Evolutionary conservation across 2,888 invertebrate genomes (phyloP).

Genomic region (Ceraclea dissimilis): DNA sequence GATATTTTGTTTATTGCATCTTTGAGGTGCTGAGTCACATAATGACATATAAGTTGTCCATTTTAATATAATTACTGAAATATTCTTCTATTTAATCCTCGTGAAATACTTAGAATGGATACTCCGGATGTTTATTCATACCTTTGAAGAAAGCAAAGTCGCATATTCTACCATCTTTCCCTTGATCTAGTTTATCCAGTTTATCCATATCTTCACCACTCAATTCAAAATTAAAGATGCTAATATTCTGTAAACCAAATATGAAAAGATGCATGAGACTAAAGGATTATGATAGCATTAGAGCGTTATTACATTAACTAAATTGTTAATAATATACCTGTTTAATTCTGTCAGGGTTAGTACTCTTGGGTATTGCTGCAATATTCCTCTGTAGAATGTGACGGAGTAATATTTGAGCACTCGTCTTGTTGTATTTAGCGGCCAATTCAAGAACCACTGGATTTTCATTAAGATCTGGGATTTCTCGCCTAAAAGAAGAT

Average conservation of each 20-base stretch:
- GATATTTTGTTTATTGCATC: too few species aligned
- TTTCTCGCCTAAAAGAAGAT: slow-evolving; percentile 44
- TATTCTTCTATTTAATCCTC: too few species aligned
- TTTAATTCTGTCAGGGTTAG: slow-evolving; percentile 59
- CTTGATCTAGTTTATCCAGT: slow-evolving; percentile 57
- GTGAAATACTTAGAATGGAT: slow-evolving; percentile 57
- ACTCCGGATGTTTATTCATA: slow-evolving; percentile 61
- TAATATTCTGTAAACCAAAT: slow-evolving; percentile 50
- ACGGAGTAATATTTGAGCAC: slow-evolving; percentile 70
- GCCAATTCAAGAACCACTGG: slow-evolving; percentile 49
- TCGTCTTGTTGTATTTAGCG: slow-evolving; percentile 54
- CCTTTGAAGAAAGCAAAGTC: slow-evolving; percentile 65
- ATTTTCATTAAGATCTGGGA: slow-evolving; percentile 61
- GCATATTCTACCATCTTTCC: slow-evolving; percentile 57
- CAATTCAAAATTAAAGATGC: slow-evolving; percentile 67
- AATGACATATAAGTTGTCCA: too few species aligned
- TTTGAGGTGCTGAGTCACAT: too few species aligned
- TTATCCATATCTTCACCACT: slow-evolving; percentile 52
- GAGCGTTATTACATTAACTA: too few species aligned
- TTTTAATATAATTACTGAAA: too few species aligned
- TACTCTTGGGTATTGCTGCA: slow-evolving; percentile 78
- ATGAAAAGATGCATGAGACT: neutral
- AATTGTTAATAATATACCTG: too few species aligned
- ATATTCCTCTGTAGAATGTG: slow-evolving; percentile 66
- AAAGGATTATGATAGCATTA: too few species aligned